Evolutionary conservation across 2,797 vertebrate genomes (phyloP).

Genomic region (Megalops cyprinoides): DNA sequence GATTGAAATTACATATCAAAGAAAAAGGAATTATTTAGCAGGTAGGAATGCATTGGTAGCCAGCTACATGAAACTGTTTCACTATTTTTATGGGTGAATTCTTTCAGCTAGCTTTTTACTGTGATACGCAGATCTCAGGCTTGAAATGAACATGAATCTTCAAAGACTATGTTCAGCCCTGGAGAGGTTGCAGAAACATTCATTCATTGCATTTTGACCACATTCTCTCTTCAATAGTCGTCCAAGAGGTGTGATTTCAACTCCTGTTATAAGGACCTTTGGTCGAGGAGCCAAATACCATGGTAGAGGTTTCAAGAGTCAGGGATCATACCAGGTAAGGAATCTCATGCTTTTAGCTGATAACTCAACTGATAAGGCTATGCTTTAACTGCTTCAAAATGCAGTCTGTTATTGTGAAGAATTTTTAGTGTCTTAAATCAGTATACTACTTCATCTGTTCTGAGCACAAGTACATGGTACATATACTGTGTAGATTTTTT

Average conservation of each 20-base stretch:
- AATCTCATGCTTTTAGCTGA: neutral
- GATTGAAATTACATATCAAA: too few relatives aligned
- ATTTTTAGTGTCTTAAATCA: neutral
- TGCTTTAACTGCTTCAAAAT: neutral
- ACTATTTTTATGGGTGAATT: too few relatives aligned
- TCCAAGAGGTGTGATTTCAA: conserved; percentile 90
- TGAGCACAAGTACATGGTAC: too few relatives aligned
- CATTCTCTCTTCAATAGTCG: conserved; percentile 65
- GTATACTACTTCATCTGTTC: neutral
- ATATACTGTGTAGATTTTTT: too few relatives aligned
- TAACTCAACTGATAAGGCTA: neutral
- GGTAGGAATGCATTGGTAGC: too few relatives aligned
- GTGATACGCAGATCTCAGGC: too few relatives aligned
- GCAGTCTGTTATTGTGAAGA: neutral
- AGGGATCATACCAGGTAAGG: conserved; percentile 82
- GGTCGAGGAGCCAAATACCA: conserved; percentile 85
- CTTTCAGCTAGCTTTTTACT: too few relatives aligned
- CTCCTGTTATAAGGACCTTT: conserved; percentile 91
- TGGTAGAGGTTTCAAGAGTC: conserved; percentile 85
- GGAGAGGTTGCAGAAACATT: neutral
- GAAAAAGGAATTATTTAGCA: too few relatives aligned
- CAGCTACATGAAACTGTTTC: too few relatives aligned
- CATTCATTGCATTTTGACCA: neutral
- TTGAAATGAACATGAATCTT: too few relatives aligned
- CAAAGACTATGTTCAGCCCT: too few relatives aligned